phyloP scores from a whole-genome alignment of 2,888 invertebrate genomes.

The Synergus laeviventris region DNA sequence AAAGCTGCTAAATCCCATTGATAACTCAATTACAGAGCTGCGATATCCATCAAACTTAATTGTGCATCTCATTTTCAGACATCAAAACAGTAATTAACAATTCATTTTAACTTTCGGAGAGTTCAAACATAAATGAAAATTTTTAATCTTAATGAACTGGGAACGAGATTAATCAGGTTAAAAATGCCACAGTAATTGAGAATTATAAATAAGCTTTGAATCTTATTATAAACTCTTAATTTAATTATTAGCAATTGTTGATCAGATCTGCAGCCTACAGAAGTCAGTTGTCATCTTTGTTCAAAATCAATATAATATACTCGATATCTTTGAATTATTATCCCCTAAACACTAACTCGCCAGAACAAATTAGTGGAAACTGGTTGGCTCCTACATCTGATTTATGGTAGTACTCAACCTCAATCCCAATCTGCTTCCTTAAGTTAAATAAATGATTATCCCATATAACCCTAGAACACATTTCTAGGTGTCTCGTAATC shows the following conservation, averaged over 20 bases:
- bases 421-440: slow-evolving; percentile 1
- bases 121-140: background rate
- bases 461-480: background rate
- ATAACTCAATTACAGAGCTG: background rate
- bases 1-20: background rate
- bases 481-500: background rate
- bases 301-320: background rate
- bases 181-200: too few relatives aligned
- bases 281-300: background rate
- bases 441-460: background rate
- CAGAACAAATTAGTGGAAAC: background rate
- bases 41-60: background rate
- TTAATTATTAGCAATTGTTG: background rate
- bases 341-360: slow-evolving; percentile 8
- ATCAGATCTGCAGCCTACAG: background rate
- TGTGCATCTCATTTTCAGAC: background rate
- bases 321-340: background rate
- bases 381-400: background rate
- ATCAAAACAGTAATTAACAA: background rate
- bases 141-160: background rate
- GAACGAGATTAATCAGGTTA: background rate
- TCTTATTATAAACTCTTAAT: background rate
- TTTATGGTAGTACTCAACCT: background rate
- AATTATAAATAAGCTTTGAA: background rate
- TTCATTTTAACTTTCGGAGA: background rate